Evolutionary conservation across 2,113 vertebrate genomes (phyloP), one percentile per base, ranked within the genome.

Genomic region (Toxotes jaculatrix): DNA sequence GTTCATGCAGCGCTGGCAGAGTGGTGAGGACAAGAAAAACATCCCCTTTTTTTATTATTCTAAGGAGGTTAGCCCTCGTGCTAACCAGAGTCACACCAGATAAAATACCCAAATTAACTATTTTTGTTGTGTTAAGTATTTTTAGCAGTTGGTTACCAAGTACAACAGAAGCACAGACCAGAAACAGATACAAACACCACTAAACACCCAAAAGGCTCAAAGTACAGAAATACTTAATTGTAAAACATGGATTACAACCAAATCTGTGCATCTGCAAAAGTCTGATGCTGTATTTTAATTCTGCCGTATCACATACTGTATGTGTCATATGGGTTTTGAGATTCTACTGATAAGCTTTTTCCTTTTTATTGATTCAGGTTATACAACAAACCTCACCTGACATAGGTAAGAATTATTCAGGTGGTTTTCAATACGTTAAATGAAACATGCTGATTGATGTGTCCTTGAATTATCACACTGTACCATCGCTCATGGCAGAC

Each of bases 371-470:
- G 43, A 40, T 57, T 76, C 0, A 16, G 19, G 32, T 53, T 23
- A 49, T 49, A 36, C 19, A 11, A 5, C 32, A 34, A 32, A 66
- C 38, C 27, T 2, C 27, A 36, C 5, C 45, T 67, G 5, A 32
- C n/a, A 5, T 53, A 5, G 32, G 23, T 17, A 40, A 32, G 21
- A 53, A 34, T 36, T 8, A 56, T 36, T 36, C 38, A 60, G 16
- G 17, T 11, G 23, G 1, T 34, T 73, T 57, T 51, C n/a, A 63
- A n/a, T 12, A 4, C 55, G 32, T 53, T 55, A 49, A 77, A 79
- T 70, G 32, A 49, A 82, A 85, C 7, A 34, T 2, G 12, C 51
- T 5, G 62, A 61, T 34, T 68, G 27, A 56, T 63, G 21, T 62
- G 53, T 23, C 59, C 14, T 77, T 70, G 40, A 68, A 21, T 57